Base-by-base conservation (phyloP, 1,140 invertebrate genomes). In the Ylistrum balloti region DNA sequence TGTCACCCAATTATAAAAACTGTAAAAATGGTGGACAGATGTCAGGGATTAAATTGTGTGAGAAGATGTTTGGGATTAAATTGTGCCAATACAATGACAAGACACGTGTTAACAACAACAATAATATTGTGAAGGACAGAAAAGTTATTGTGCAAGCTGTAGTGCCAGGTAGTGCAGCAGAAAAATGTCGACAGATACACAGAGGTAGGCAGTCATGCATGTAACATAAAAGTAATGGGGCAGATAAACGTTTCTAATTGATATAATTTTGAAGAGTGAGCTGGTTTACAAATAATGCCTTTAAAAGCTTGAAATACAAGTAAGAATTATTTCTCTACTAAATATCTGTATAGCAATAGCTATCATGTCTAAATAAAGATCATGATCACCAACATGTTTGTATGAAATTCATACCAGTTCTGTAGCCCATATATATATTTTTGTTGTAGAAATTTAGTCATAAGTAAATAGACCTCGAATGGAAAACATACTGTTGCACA, bases 51-150 rank as follows among this genome's bases (percentile, higher is more conserved):
- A 86, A 89, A 85, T 89, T 93, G 34, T 93, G 93, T 91, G 93
- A 94, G 48, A 90, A 91, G 90, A 87, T 94, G 22, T 92, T 94
- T 91, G 93, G 93, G 38, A 91, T 94, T 85, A 90, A 92, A 33
- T 87, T 94, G 86, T 94, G 90, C 74, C 93, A 92, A 33, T 94
- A 93, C 88, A 94, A 92, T 86, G 90, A 91, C 41, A 91, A 91
- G 74, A 85, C 87, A 41, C 88, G 88, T 34, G 35, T 34, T 34
- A 89, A 92, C 33, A 87, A 48, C 34, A 74, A 33, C 22, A 90
- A 86, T 33, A 88, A 91, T 86, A 20, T 89, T n/a, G 56, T 89
- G 20, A 86, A 87, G 87, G 91, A 90, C 41, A 90, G 93, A 20
- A 94, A 94, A 41, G 41, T 94, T n/a, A 91, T 94, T 34, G 93